phyloP scores from a whole-genome alignment of 2,113 vertebrate species.

The Triplophysa dalaica region DNA sequence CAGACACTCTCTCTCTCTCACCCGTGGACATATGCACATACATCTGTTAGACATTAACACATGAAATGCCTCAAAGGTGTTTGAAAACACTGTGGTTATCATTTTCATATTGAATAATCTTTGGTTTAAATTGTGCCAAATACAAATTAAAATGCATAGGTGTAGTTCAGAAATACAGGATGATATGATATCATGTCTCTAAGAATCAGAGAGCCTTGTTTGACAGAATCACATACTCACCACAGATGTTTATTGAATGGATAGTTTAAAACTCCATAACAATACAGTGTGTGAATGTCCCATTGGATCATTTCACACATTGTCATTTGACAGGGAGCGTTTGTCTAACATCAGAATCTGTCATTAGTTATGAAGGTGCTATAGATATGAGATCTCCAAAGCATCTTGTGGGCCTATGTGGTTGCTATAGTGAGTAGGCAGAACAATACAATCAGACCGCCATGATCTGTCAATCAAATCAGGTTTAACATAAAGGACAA shows the following conservation, averaged over 20 bases:
- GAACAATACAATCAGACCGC: constrained; percentile 5
- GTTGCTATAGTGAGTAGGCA: background rate
- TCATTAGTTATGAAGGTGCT: constrained; percentile 13
- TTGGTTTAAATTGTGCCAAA: constrained; percentile 18
- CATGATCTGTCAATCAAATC: background rate
- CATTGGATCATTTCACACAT: constrained; percentile 26
- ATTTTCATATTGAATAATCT: constrained; percentile 37
- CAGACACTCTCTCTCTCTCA: background rate
- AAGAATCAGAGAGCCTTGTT: background rate
- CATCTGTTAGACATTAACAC: constrained; percentile 42
- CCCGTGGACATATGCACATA: constrained; percentile 26
- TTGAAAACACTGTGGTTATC: constrained; percentile 35
- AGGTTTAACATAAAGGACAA: constrained; percentile 18
- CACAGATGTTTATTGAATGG: background rate
- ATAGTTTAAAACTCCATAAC: background rate
- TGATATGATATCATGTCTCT: background rate
- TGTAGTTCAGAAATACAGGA: background rate
- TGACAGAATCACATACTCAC: background rate
- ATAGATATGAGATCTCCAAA: background rate
- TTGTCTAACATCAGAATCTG: constrained; percentile 20
- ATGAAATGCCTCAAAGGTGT: constrained; percentile 26
- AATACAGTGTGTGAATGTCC: constrained; percentile 21
- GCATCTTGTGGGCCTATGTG: background rate
- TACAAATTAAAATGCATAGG: constrained; percentile 1
- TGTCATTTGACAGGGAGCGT: constrained; percentile 27